A percentile compares a stretch with the other conserved stretches of the same genome.
Conservation (phyloP, 1,140 invertebrate species). For the Drosophila mojavensis region DNA sequence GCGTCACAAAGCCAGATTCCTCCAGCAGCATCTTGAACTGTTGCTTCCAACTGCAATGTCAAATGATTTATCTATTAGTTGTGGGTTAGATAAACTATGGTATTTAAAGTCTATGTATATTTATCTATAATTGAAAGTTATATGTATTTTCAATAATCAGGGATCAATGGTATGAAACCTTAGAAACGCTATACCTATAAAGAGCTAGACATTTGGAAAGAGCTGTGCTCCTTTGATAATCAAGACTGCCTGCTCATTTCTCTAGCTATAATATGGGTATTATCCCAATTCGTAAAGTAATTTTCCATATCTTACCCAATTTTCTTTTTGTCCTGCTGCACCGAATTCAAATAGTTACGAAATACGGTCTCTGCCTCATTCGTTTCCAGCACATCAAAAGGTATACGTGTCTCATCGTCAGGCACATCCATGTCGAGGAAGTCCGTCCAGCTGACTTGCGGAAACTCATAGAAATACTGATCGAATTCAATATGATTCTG, state of each 20-base stretch:
- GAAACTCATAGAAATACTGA: conserved; percentile 94
- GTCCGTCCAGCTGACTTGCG: conserved; percentile 92
- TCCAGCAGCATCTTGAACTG: conserved; percentile 97
- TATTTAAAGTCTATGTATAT: too few relatives aligned
- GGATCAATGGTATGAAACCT: too few relatives aligned
- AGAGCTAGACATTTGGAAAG: too few relatives aligned
- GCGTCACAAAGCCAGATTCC: conserved; percentile 96
- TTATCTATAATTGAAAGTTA: too few relatives aligned
- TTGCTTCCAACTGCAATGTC: conserved; percentile 89
- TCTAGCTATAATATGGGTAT: too few relatives aligned
- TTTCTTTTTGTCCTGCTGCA: conserved; percentile 95
- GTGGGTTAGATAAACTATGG: too few relatives aligned
- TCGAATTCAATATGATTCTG: conserved; percentile 94
- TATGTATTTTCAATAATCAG: too few relatives aligned
- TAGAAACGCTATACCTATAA: too few relatives aligned
- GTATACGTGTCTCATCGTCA: conserved; percentile 90
- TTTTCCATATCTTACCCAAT: conserved; percentile 89
- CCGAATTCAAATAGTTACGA: conserved; percentile 94
- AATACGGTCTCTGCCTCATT: conserved; percentile 96
- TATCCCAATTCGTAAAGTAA: too few relatives aligned
- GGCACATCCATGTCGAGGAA: conserved; percentile 86
- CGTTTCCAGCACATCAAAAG: conserved; percentile 95
- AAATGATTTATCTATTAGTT: too few relatives aligned
- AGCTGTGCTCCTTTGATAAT: too few relatives aligned
- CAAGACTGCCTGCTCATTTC: too few relatives aligned